phyloP scores from a whole-genome alignment of 2,797 vertebrate species.

The Onychomys torridus region DNA sequence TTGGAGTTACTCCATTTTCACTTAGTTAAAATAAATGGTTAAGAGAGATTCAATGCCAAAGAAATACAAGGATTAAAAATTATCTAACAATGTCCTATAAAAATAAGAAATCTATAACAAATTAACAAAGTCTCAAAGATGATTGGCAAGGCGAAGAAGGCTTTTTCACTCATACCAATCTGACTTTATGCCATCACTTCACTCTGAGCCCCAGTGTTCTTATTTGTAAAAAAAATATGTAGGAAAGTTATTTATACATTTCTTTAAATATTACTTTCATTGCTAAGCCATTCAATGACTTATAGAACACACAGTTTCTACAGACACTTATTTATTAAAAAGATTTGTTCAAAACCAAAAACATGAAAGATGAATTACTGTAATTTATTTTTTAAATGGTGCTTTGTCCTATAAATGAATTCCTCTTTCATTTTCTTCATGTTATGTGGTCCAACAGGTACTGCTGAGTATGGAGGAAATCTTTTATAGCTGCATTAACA shows the following conservation, averaged over 20 bases:
- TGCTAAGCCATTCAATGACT: neutral
- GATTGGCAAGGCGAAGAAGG: neutral
- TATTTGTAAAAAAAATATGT: neutral
- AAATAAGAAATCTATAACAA: neutral
- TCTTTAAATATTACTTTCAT: neutral
- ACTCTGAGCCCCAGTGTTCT: neutral
- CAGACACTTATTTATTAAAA: neutral
- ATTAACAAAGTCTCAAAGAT: neutral
- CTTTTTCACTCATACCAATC: neutral
- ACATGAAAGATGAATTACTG: neutral
- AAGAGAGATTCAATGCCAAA: neutral
- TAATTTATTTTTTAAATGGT: slow-evolving; percentile 21
- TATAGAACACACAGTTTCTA: neutral
- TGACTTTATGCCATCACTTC: neutral
- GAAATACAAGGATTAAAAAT: neutral
- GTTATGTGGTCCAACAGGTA: slow-evolving; percentile 9
- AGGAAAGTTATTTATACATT: neutral
- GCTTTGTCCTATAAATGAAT: slow-evolving; percentile 44
- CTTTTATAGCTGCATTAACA: slow-evolving; percentile 69
- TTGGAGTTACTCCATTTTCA: neutral
- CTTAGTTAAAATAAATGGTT: neutral
- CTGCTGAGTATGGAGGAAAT: slow-evolving; percentile 67
- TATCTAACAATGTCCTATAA: neutral
- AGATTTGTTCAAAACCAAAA: neutral
- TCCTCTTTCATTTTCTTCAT: slow-evolving; percentile 31